Conservation (phyloP, 2,888 invertebrate species). For the Dryococelus australis region DNA sequence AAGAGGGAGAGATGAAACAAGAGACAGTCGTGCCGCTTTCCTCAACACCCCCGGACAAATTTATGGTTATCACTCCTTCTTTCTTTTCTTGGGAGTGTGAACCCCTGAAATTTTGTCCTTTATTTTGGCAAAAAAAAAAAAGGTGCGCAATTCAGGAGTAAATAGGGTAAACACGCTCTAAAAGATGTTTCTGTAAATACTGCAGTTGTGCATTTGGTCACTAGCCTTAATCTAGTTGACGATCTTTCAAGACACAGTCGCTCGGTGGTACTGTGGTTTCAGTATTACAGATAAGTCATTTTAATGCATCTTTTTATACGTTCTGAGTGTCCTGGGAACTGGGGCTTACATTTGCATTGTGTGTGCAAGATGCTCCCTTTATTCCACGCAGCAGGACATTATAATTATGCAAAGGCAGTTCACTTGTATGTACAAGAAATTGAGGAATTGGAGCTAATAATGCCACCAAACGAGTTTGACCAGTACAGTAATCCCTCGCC, state of each 20-base stretch:
- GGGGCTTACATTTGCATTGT: conserved; percentile 44
- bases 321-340: conserved; percentile 45
- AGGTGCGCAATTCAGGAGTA: too few species aligned
- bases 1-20: too few species aligned
- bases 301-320: conserved; percentile 38
- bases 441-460: too few species aligned
- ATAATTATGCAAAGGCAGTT: too few species aligned
- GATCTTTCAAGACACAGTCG: not conserved
- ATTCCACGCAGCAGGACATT: conserved; percentile 50
- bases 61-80: too few species aligned
- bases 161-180: too few species aligned
- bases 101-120: too few species aligned
- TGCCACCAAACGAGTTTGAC: conserved; percentile 28
- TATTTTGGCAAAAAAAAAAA: not conserved
- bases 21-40: too few species aligned
- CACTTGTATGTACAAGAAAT: too few species aligned
- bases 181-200: not conserved
- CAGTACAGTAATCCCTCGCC: not conserved
- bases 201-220: not conserved
- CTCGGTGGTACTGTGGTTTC: conserved; percentile 32
- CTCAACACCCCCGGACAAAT: too few species aligned
- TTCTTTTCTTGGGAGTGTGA: too few species aligned
- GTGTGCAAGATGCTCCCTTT: conserved; percentile 48
- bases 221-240: not conserved
- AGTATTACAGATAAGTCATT: conserved; percentile 31